A percentile compares a stretch with the other conserved stretches of the same genome.
Evolutionary conservation across 1,140 invertebrate species (phyloP).

Genomic region (Nephila pilipes): DNA sequence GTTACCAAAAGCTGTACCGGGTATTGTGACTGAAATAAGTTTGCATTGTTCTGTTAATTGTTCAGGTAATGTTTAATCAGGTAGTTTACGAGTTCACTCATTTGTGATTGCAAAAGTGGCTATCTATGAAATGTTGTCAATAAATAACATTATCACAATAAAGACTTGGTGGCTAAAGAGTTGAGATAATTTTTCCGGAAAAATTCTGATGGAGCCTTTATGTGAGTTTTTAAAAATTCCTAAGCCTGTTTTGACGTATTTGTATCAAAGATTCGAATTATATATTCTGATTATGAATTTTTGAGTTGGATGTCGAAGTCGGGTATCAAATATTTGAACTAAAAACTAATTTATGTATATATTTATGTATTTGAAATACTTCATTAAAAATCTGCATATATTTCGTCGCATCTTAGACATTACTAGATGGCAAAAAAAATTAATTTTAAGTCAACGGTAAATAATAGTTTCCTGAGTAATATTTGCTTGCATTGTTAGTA

Average conservation of each 20-base stretch:
- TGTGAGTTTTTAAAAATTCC: background rate
- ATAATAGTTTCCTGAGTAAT: too few species aligned
- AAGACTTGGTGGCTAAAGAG: background rate
- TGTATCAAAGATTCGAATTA: background rate
- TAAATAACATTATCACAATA: conserved; percentile 3
- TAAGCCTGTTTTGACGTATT: background rate
- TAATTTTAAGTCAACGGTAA: too few species aligned
- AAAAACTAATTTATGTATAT: background rate
- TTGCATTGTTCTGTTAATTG: background rate
- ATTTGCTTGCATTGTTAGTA: too few species aligned
- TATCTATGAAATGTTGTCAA: background rate
- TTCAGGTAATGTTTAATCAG: conserved; percentile 24
- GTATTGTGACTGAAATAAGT: background rate
- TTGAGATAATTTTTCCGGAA: background rate
- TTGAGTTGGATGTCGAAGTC: background rate
- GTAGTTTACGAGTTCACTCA: conserved; percentile 5
- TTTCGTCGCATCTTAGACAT: too few species aligned
- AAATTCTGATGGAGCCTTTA: background rate
- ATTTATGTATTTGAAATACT: too few species aligned
- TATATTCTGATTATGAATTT: background rate
- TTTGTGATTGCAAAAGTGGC: background rate
- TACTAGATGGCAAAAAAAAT: too few species aligned
- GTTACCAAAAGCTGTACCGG: background rate
- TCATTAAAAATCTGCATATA: too few species aligned
- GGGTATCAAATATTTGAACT: background rate